Conservation (phyloP, 2,888 invertebrate genomes). For the Cyclophora punctaria region DNA sequence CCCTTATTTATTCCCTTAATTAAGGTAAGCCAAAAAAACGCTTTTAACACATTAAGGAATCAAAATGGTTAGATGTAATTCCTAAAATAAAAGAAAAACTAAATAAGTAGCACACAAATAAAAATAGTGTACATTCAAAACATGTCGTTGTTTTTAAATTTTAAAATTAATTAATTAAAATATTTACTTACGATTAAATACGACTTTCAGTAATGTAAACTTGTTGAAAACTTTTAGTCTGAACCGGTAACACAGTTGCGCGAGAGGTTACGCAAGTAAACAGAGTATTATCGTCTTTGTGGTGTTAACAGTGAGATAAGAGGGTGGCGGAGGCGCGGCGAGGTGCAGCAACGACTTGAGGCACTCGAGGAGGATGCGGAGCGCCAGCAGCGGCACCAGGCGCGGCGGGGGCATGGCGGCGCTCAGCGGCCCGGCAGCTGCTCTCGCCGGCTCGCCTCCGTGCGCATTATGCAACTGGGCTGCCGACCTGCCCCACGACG, state of each 20-base stretch:
- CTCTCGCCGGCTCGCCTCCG: slow-evolving; percentile 45
- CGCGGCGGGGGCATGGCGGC: slow-evolving; percentile 22
- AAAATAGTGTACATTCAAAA: too few species aligned
- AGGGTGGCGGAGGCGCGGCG: slow-evolving; percentile 13
- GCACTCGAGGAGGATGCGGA: slow-evolving; percentile 58
- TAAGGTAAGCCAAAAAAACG: too few species aligned
- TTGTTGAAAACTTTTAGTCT: slow-evolving; percentile 33
- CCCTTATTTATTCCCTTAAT: too few species aligned
- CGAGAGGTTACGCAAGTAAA: slow-evolving; percentile 26
- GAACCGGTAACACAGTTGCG: slow-evolving; percentile 4
- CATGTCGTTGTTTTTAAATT: too few species aligned
- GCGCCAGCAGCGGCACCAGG: slow-evolving; percentile 33
- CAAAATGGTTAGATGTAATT: too few species aligned
- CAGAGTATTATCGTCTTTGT: slow-evolving; percentile 35
- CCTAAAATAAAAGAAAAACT: too few species aligned
- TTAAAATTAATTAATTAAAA: neutral
- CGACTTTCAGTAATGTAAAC: slow-evolving; percentile 39
- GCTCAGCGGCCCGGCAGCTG: slow-evolving; percentile 29
- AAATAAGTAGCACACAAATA: too few species aligned
- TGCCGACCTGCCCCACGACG: slow-evolving; percentile 71
- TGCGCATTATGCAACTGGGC: slow-evolving; percentile 62
- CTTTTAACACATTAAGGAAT: too few species aligned
- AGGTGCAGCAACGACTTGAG: slow-evolving; percentile 54
- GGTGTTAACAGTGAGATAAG: neutral
- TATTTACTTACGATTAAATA: slow-evolving; percentile 6